Conservation (phyloP, 1,140 invertebrate genomes). For the Liolophura sinensis region DNA sequence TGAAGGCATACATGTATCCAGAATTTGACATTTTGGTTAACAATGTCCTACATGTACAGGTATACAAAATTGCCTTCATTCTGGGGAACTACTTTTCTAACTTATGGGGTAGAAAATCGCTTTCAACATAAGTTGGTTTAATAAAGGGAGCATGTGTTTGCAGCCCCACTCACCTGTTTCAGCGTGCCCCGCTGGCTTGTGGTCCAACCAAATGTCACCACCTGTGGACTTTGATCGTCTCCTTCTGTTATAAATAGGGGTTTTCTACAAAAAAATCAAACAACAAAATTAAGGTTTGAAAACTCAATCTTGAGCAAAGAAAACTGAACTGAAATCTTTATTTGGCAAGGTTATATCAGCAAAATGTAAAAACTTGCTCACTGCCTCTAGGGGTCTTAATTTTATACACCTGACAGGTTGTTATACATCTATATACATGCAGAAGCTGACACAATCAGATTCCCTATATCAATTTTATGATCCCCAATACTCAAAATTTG, state of each 20-base stretch:
- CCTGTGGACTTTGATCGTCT: slow-evolving; percentile 71
- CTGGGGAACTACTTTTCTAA: no score
- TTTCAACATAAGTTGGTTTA: no score
- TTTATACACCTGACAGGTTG: background rate
- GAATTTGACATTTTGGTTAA: no score
- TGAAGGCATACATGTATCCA: no score
- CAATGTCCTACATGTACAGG: no score
- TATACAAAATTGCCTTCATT: no score
- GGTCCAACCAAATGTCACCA: slow-evolving; percentile 84
- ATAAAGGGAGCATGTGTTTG: no score
- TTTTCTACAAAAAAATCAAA: slow-evolving; percentile 12
- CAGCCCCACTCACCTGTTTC: slow-evolving; percentile 44
- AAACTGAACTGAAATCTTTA: background rate
- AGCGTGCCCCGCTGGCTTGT: slow-evolving; percentile 69
- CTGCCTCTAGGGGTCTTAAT: background rate
- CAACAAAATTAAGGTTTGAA: background rate
- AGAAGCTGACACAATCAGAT: no score
- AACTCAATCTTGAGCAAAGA: background rate
- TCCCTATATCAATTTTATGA: no score
- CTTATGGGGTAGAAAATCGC: no score
- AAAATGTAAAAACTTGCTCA: background rate
- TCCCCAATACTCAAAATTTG: background rate
- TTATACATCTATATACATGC: no score
- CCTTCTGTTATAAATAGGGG: slow-evolving; percentile 60
- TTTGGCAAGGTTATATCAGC: background rate